phyloP scores from a whole-genome alignment of 2,888 invertebrate genomes.

The Eilema griseolum region DNA sequence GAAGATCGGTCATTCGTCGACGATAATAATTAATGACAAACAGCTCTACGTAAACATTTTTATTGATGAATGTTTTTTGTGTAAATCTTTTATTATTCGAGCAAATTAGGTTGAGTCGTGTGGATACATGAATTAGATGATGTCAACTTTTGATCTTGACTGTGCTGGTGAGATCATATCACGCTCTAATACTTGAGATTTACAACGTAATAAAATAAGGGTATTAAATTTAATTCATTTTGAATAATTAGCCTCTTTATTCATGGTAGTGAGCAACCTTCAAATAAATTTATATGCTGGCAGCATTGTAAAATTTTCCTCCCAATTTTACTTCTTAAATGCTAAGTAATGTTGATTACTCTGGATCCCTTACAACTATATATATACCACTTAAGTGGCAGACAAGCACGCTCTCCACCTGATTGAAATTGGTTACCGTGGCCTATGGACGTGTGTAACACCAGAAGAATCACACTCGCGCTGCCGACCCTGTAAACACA shows the following conservation, averaged over 20 bases:
- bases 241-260: background rate
- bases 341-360: background rate
- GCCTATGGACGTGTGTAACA: no score
- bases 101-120: slow-evolving; percentile 12
- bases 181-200: slow-evolving; percentile 14
- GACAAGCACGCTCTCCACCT: no score
- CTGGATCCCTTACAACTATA: background rate
- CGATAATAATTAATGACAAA: slow-evolving; percentile 26
- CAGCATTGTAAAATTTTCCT: background rate
- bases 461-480: no score
- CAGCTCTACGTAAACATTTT: slow-evolving; percentile 19
- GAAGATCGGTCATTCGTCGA: slow-evolving; percentile 24
- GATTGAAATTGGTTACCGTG: no score
- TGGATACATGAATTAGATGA: slow-evolving; percentile 25
- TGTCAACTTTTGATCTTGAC: slow-evolving; percentile 21
- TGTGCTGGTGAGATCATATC: slow-evolving; percentile 20
- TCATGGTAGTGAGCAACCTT: background rate
- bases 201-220: slow-evolving; percentile 9
- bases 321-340: background rate
- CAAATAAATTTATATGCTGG: background rate
- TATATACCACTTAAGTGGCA: no score
- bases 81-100: slow-evolving; percentile 3
- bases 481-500: no score
- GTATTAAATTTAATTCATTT: slow-evolving; percentile 3
- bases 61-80: slow-evolving; percentile 25